Percentiles rank a stretch among this genome's conserved stretches.
Conservation (phyloP, 1,140 invertebrate genomes). For the Drosophila watanabei region DNA sequence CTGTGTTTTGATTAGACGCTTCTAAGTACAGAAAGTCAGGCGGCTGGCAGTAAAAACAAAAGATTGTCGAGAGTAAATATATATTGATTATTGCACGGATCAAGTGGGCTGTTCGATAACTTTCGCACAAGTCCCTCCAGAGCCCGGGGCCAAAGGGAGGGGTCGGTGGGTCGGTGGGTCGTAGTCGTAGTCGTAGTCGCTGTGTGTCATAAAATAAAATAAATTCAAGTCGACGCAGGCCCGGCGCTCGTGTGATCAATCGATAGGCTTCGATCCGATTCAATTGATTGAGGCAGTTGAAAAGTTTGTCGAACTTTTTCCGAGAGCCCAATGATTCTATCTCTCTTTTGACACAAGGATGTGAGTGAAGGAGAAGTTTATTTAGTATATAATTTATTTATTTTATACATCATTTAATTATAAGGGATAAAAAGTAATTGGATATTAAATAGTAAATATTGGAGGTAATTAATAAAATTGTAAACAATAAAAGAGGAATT, state of each 20-base stretch:
- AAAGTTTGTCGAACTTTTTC: slow-evolving; percentile 20
- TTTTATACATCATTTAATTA: no score
- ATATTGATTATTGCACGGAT: slow-evolving; percentile 52
- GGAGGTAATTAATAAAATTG: not conserved
- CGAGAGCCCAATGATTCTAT: not conserved
- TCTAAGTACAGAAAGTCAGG: slow-evolving; percentile 51
- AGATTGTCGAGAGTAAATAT: slow-evolving; percentile 43
- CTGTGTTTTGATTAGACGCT: slow-evolving; percentile 66
- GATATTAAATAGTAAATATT: not conserved
- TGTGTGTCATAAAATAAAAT: slow-evolving; percentile 40
- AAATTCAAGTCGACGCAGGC: slow-evolving; percentile 12
- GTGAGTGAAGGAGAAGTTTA: not conserved
- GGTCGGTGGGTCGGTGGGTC: no score
- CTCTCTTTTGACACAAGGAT: not conserved
- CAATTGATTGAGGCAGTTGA: slow-evolving; percentile 31
- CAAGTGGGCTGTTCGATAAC: slow-evolving; percentile 72
- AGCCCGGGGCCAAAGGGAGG: not conserved
- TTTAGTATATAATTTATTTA: no score
- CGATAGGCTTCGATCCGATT: slow-evolving; percentile 2
- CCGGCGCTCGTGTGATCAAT: slow-evolving; percentile 26
- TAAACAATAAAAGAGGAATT: not conserved
- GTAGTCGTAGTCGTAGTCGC: no score
- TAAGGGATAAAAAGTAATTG: not conserved
- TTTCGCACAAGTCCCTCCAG: slow-evolving; percentile 26
- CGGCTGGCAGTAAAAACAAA: slow-evolving; percentile 45